These are phyloP conservation scores for Magallana nippona DNA, from an alignment of 2,888 invertebrate species.

Conservation along the genomic window DNA sequence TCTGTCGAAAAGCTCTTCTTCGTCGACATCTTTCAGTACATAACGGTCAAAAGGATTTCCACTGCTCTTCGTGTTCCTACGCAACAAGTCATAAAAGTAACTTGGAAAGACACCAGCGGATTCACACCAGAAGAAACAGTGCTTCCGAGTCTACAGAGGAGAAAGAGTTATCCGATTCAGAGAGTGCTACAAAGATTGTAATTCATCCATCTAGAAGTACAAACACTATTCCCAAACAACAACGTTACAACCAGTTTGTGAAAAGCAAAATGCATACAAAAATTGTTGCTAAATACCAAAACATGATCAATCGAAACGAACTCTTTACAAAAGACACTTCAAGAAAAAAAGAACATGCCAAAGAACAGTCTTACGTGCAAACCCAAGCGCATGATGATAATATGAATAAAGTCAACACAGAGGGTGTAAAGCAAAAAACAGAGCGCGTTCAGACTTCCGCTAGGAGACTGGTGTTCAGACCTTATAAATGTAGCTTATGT, in stretches of 20 bases:
- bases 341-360: background rate
- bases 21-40: slow-evolving; percentile 80
- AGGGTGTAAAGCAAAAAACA: background rate
- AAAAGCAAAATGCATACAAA: background rate
- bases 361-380: background rate
- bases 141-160: background rate
- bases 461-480: background rate
- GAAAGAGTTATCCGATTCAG: background rate
- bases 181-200: background rate
- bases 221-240: background rate
- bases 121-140: slow-evolving; percentile 60
- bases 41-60: slow-evolving; percentile 80
- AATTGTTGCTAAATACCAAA: slow-evolving; percentile 4
- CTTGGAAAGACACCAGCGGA: slow-evolving; percentile 79
- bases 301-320: background rate
- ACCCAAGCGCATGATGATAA: background rate
- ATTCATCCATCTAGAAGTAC: background rate
- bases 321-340: background rate
- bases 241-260: background rate
- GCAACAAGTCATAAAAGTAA: slow-evolving; percentile 81
- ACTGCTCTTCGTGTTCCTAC: slow-evolving; percentile 79
- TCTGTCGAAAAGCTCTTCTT: slow-evolving; percentile 80
- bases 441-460: background rate
- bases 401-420: background rate
- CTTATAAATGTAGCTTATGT: slow-evolving; percentile 39